phyloP scores from a whole-genome alignment of 2,797 vertebrate genomes.

The Orientallactaga sibirica region DNA sequence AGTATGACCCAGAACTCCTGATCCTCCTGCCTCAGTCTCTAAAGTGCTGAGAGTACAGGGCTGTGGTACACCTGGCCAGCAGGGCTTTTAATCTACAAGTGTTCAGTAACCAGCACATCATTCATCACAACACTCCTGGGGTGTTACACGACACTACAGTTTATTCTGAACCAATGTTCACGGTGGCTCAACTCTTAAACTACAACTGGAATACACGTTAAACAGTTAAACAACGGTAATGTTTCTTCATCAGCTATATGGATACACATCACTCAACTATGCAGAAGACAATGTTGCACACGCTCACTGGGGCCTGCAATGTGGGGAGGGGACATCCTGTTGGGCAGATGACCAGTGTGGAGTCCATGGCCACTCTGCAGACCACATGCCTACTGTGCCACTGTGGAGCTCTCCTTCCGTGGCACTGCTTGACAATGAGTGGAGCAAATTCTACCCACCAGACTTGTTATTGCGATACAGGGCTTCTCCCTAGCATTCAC shows the following conservation, averaged over 20 bases:
- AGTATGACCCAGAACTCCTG: not conserved
- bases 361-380: not conserved
- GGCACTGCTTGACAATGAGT: not conserved
- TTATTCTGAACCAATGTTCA: conserved; percentile 70
- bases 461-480: conserved; percentile 31
- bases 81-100: not conserved
- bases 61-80: not conserved
- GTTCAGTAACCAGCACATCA: not conserved
- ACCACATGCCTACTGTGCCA: not conserved
- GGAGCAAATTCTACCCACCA: conserved; percentile 52
- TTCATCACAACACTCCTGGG: conserved; percentile 52
- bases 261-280: conserved; percentile 51
- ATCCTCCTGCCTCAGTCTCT: not conserved
- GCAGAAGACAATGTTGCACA: conserved; percentile 54
- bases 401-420: not conserved
- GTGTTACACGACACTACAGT: conserved; percentile 50
- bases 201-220: conserved; percentile 44
- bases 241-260: conserved; percentile 57
- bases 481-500: conserved; percentile 49
- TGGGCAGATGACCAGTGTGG: not conserved
- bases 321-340: not conserved
- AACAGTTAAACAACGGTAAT: conserved; percentile 50
- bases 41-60: not conserved
- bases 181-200: conserved; percentile 69
- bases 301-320: not conserved